These are phyloP conservation scores for Pantherophis alleghaniensis DNA, from an alignment of 2,797 vertebrate genomes.

Conservation along the genomic window DNA sequence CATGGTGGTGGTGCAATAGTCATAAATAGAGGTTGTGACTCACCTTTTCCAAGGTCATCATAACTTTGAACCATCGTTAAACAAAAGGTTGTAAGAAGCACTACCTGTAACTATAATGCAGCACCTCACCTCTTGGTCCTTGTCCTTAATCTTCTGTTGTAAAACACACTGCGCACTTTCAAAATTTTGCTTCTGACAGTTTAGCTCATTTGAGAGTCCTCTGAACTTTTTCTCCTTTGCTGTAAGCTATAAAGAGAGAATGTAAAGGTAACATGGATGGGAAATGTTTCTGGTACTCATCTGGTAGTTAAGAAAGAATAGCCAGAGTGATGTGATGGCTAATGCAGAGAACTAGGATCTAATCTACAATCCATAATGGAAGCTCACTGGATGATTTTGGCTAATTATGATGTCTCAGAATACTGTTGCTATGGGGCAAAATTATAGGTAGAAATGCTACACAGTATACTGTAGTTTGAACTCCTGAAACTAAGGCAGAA, in stretches of 20 bases:
- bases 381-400: background rate
- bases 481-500: background rate
- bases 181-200: conserved; percentile 90
- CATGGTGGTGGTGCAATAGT: background rate
- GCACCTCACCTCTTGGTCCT: conserved; percentile 84
- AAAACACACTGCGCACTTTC: conserved; percentile 78
- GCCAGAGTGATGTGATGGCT: background rate
- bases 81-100: background rate
- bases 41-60: background rate
- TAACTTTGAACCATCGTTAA: background rate
- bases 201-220: conserved; percentile 81
- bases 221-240: conserved; percentile 85
- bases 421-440: background rate
- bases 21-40: background rate
- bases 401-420: background rate
- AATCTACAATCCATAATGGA: background rate
- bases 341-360: background rate
- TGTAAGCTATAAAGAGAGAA: conserved; percentile 71
- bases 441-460: background rate
- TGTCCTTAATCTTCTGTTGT: conserved; percentile 89
- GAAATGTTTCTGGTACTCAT: background rate
- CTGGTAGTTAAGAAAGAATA: background rate
- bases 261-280: conserved; percentile 13
- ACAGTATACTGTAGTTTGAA: background rate
- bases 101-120: background rate